These are phyloP conservation scores for Thripadectes ignobilis DNA, from an alignment of 2,797 vertebrate species.

Conservation along the genomic window DNA sequence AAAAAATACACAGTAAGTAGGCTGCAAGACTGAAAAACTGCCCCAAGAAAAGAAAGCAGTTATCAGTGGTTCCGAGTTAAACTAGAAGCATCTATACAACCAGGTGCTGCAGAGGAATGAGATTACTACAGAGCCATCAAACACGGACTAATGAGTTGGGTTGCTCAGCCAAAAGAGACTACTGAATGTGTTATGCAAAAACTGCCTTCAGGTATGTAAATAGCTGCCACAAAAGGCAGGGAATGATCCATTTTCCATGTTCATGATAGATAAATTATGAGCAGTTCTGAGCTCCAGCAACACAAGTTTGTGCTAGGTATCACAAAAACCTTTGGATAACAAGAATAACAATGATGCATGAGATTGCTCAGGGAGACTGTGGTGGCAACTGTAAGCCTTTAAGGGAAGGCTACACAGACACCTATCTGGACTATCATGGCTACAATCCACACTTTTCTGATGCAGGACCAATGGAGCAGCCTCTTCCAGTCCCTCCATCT, in stretches of 20 bases:
- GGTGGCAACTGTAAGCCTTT: background rate
- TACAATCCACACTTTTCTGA: background rate
- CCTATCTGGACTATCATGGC: background rate
- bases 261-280: background rate
- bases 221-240: background rate
- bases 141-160: fast-evolving
- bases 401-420: background rate
- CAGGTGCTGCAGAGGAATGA: background rate
- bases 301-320: background rate
- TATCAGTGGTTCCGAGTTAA: background rate
- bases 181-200: background rate
- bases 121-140: background rate
- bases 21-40: background rate
- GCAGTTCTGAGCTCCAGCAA: background rate
- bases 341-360: background rate
- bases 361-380: background rate
- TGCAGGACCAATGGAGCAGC: background rate
- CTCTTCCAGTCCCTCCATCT: background rate
- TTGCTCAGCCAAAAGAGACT: background rate
- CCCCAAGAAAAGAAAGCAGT: background rate
- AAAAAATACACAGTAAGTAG: background rate
- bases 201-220: background rate
- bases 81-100: background rate
- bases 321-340: background rate
- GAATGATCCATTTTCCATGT: background rate